Conservation (phyloP, 2,888 invertebrate genomes). For the Pogonocherus hispidulus region DNA sequence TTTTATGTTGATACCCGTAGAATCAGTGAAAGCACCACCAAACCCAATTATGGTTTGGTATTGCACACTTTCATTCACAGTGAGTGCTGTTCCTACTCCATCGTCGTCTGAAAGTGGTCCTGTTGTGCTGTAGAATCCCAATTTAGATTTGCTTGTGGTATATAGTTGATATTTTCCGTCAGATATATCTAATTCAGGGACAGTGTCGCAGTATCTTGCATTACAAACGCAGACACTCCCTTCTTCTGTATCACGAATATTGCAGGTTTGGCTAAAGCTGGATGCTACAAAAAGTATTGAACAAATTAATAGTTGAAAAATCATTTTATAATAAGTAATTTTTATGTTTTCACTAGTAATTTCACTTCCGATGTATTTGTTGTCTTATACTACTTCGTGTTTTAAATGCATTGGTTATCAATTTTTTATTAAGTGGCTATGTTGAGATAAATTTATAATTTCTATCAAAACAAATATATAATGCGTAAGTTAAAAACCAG, state of each 20-base stretch:
- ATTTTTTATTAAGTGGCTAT: no score
- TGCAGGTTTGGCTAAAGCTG: neutral
- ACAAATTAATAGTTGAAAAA: neutral
- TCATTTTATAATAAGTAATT: no score
- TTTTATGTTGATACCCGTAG: constrained; percentile 77
- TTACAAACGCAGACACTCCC: constrained; percentile 67
- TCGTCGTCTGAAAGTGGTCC: constrained; percentile 63
- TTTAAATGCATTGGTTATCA: no score
- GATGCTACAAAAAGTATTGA: neutral
- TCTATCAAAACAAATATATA: no score
- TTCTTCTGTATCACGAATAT: constrained; percentile 3
- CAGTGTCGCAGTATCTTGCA: constrained; percentile 66
- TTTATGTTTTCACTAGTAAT: no score
- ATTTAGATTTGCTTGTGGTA: constrained; percentile 69
- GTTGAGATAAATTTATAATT: no score
- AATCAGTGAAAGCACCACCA: constrained; percentile 84
- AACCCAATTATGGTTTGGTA: constrained; percentile 84
- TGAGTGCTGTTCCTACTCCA: neutral
- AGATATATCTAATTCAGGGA: constrained; percentile 50
- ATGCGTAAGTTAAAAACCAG: no score
- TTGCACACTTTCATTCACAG: neutral
- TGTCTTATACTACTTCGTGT: no score
- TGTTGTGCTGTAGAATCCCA: constrained; percentile 70
- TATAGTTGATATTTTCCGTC: constrained; percentile 59
- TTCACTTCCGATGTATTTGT: no score